Conservation (phyloP, 92 coral and sea anemone genomes). For the Palythoa heliodiscus region DNA sequence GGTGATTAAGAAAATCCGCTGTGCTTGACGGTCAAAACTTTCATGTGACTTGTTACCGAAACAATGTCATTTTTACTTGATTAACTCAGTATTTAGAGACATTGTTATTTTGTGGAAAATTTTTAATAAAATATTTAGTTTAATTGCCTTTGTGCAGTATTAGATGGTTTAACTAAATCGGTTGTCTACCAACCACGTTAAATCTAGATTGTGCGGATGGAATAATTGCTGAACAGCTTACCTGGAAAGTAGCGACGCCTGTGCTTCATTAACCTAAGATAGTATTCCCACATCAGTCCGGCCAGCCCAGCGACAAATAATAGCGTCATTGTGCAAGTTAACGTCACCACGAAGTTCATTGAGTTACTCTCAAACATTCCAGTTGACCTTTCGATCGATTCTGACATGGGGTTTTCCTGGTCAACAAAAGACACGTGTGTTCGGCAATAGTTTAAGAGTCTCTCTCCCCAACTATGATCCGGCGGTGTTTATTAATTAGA, state of each 20-base stretch:
- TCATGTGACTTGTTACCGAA: too few relatives aligned
- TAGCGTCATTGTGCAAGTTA: background rate
- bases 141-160: too few relatives aligned
- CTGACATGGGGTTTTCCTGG: constrained; percentile 29
- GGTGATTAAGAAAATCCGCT: too few relatives aligned
- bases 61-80: too few relatives aligned
- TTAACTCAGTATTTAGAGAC: too few relatives aligned
- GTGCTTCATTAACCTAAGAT: background rate
- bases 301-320: background rate
- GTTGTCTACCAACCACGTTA: background rate
- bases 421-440: background rate
- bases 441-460: background rate
- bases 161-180: background rate
- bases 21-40: too few relatives aligned
- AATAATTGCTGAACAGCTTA: background rate
- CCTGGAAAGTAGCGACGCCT: constrained; percentile 1
- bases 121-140: too few relatives aligned
- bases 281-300: constrained; percentile 33
- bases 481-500: too few relatives aligned
- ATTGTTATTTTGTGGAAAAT: too few relatives aligned
- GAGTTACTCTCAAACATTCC: constrained; percentile 32
- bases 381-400: constrained; percentile 36
- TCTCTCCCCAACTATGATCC: too few relatives aligned
- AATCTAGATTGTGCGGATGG: background rate
- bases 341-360: constrained; percentile 16